phyloP scores from a whole-genome alignment of 2,113 vertebrate species.

The Odocoileus virginianus region DNA sequence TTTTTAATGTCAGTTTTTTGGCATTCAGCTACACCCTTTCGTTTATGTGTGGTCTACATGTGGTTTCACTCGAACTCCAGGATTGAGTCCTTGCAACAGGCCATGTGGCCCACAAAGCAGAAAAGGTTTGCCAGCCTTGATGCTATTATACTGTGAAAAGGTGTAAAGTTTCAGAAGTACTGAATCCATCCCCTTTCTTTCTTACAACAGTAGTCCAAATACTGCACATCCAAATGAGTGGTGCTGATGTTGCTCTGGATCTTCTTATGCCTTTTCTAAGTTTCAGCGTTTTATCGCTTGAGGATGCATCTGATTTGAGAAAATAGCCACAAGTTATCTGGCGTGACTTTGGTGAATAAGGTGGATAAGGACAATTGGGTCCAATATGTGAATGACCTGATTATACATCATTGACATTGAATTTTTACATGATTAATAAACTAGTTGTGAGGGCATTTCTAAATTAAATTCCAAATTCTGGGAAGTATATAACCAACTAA shows the following conservation, averaged over 20 bases:
- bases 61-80: not conserved
- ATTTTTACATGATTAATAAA: not conserved
- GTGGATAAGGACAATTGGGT: not conserved
- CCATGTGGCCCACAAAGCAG: not conserved
- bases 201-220: not conserved
- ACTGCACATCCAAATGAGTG: not conserved
- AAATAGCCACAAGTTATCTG: not conserved
- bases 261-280: not conserved
- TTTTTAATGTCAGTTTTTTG: not conserved
- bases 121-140: not conserved
- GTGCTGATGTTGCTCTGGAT: not conserved
- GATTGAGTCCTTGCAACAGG: not conserved
- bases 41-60: not conserved
- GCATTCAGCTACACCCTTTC: not conserved
- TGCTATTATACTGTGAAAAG: not conserved
- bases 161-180: not conserved
- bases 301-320: not conserved
- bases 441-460: not conserved
- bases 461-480: conserved; percentile 21
- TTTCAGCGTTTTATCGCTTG: conserved; percentile 10
- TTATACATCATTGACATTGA: not conserved
- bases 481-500: not conserved
- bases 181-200: not conserved
- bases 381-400: not conserved
- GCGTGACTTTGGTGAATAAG: not conserved